Percentiles rank a stretch among this genome's conserved stretches.
These are phyloP conservation scores for Micropterix aruncella DNA, from an alignment of 2,888 invertebrate genomes.

Conservation along the genomic window DNA sequence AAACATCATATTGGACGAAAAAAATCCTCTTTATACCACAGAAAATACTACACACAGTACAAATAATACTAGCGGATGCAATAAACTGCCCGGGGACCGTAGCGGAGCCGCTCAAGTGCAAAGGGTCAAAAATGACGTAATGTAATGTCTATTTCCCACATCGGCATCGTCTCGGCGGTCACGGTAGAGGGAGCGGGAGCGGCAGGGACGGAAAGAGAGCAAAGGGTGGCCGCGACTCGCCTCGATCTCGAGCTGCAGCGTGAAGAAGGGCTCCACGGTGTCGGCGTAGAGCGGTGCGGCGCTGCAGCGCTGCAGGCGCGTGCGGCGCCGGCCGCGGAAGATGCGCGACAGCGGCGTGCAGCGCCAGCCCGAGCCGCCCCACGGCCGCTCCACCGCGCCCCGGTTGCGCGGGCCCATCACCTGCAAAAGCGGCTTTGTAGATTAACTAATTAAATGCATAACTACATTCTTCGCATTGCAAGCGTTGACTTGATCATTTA, in stretches of 20 bases:
- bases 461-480: too few relatives aligned
- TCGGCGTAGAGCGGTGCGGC: conserved; percentile 59
- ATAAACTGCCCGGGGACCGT: too few relatives aligned
- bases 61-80: too few relatives aligned
- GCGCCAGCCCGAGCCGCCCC: conserved; percentile 56
- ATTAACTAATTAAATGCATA: neutral
- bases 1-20: too few relatives aligned
- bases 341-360: conserved; percentile 86
- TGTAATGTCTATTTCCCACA: too few relatives aligned
- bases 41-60: too few relatives aligned
- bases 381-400: conserved; percentile 75
- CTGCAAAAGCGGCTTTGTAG: conserved; percentile 19
- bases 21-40: too few relatives aligned
- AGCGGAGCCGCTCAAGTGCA: too few relatives aligned
- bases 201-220: neutral
- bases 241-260: conserved; percentile 88
- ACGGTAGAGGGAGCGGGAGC: neutral
- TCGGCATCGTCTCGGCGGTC: neutral
- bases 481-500: too few relatives aligned
- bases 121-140: too few relatives aligned
- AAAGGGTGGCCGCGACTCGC: conserved; percentile 27
- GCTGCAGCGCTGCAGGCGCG: conserved; percentile 57
- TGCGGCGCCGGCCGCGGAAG: conserved; percentile 83
- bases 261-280: conserved; percentile 91
- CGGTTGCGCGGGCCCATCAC: conserved; percentile 81